Percentiles rank a stretch among this genome's conserved stretches.
Evolutionary conservation across 30 jellyfish, hydroid and myxozoan genomes (phyloP).

Genomic region (Turritopsis rubra): DNA sequence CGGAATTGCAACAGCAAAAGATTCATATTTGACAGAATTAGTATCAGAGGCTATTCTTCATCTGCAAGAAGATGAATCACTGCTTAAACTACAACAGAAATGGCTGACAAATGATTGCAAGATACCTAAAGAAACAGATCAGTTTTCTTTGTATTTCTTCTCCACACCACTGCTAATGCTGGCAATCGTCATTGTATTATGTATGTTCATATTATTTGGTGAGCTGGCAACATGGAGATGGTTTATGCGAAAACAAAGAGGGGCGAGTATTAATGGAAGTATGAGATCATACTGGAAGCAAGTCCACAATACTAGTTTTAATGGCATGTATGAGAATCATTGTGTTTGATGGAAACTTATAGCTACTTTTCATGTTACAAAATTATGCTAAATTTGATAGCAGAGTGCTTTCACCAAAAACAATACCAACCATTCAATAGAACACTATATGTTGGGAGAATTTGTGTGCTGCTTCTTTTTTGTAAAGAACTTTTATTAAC

Average conservation of each 20-base stretch:
- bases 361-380: not conserved
- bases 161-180: constrained; percentile 31
- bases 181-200: not conserved
- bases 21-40: constrained; percentile 50
- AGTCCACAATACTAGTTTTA: not conserved
- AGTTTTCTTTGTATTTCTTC: constrained; percentile 25
- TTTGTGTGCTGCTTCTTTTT: too few relatives aligned
- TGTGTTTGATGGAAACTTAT: not conserved
- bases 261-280: not conserved
- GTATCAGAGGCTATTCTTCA: constrained; percentile 60
- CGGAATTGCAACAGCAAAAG: constrained; percentile 69
- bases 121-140: not conserved
- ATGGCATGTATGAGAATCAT: not conserved
- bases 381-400: too few relatives aligned
- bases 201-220: constrained; percentile 4
- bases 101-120: constrained; percentile 69
- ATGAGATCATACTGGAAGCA: not conserved
- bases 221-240: not conserved
- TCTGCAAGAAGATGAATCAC: constrained; percentile 43
- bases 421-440: too few relatives aligned
- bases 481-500: too few relatives aligned
- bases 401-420: too few relatives aligned
- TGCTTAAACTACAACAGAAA: constrained; percentile 43
- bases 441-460: too few relatives aligned
- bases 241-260: not conserved